A percentile compares a stretch with the other conserved stretches of the same genome.
phyloP scores from a whole-genome alignment of 2,888 invertebrate genomes.

The Pyrrhosoma nymphula region DNA sequence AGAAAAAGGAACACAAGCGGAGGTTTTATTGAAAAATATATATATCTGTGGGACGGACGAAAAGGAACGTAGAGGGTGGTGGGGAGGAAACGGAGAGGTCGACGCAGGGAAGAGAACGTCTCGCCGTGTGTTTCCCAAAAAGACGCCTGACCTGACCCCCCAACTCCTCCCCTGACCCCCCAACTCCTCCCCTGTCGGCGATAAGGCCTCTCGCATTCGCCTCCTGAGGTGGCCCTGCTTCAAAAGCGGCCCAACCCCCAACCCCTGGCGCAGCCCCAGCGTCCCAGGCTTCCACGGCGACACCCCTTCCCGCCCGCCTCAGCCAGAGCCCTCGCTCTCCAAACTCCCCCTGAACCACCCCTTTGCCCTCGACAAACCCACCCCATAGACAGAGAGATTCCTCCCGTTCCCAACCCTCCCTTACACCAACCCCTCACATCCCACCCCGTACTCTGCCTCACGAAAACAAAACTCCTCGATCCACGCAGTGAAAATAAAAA shows the following conservation, averaged over 20 bases:
- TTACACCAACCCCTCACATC: no score
- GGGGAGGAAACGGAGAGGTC: background rate
- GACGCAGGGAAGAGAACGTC: no score
- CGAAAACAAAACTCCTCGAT: no score
- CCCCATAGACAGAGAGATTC: no score
- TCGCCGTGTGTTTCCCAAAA: background rate
- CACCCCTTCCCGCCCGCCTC: background rate
- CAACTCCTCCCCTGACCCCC: background rate
- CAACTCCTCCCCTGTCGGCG: background rate
- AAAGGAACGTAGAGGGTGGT: background rate
- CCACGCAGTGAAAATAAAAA: no score
- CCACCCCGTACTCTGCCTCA: no score
- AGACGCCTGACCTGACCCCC: background rate
- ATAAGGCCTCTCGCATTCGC: constrained; percentile 56
- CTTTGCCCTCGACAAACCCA: no score
- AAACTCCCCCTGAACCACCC: no score
- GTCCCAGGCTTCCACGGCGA: background rate
- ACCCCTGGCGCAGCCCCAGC: background rate
- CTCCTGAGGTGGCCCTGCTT: background rate
- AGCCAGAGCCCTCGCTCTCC: no score
- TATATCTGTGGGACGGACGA: no score
- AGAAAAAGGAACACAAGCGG: background rate
- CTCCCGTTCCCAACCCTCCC: no score
- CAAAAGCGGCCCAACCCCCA: background rate
- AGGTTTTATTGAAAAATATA: background rate